These are phyloP conservation scores for Oenanthe melanoleuca DNA, from an alignment of 2,113 vertebrate genomes.

Conservation along the genomic window DNA sequence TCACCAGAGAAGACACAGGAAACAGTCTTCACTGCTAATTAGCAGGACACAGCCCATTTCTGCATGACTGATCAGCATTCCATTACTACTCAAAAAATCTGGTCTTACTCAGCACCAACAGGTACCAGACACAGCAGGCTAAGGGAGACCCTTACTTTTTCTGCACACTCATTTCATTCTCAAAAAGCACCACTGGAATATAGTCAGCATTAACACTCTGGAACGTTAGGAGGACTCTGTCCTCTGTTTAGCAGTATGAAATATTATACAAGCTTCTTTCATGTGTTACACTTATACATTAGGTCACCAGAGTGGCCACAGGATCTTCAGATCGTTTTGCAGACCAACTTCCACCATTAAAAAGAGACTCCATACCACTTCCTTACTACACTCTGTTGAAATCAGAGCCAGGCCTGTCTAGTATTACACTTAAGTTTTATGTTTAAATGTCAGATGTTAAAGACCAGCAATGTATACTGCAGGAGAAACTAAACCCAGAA, in stretches of 20 bases:
- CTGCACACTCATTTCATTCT: not conserved
- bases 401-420: not conserved
- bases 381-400: not conserved
- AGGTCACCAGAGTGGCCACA: not conserved
- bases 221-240: not conserved
- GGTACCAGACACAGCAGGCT: not conserved
- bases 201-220: not conserved
- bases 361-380: not conserved
- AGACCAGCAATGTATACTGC: not conserved
- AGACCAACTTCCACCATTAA: not conserved
- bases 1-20: not conserved
- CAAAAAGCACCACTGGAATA: not conserved
- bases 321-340: not conserved
- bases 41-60: not conserved
- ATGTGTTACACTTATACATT: not conserved
- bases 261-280: not conserved
- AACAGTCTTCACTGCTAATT: not conserved
- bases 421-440: not conserved
- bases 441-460: not conserved
- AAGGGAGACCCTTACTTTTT: not conserved
- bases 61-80: not conserved
- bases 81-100: not conserved
- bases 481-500: not conserved
- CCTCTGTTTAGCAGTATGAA: not conserved
- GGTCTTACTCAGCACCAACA: not conserved